A percentile compares a stretch with the other conserved stretches of the same genome.
Conservation (phyloP, 2,113 vertebrate genomes). For the Mirza zaza region DNA sequence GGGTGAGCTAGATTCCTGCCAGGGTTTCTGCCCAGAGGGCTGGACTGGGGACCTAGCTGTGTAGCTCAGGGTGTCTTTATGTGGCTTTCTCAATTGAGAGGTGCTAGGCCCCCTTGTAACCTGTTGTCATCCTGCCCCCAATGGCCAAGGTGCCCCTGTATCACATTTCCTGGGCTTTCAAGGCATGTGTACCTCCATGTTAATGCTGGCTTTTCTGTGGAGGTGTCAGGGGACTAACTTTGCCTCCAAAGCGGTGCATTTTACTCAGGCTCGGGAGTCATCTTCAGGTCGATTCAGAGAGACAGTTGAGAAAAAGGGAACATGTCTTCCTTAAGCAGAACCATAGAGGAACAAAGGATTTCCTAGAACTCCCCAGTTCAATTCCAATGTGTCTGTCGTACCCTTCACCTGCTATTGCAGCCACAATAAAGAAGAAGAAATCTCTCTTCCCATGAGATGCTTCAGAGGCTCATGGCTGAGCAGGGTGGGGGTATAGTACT, state of each 20-base stretch:
- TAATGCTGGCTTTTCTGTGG: neutral
- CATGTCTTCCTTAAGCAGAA: neutral
- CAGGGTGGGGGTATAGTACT: accelerated
- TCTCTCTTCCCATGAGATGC: neutral
- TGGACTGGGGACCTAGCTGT: neutral
- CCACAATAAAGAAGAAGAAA: neutral
- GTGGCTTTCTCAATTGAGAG: neutral
- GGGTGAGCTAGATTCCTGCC: neutral
- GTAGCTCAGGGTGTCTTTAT: neutral
- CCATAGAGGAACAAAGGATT: neutral
- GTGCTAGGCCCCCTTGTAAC: too few relatives aligned
- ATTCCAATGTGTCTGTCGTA: neutral
- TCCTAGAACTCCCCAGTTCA: neutral
- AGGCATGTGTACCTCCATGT: neutral
- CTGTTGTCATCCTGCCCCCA: accelerated
- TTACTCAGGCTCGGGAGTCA: neutral
- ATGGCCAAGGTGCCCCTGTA: neutral
- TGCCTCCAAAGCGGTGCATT: neutral
- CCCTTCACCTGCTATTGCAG: neutral
- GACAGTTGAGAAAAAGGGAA: neutral
- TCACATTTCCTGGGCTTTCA: neutral
- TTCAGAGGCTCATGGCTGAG: neutral
- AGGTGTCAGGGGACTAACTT: neutral
- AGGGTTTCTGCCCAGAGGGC: neutral
- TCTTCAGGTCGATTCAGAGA: neutral